Evolutionary conservation across 2,888 invertebrate species (phyloP), one percentile per base, ranked within the genome.

Genomic region (Chirona hameri): DNA sequence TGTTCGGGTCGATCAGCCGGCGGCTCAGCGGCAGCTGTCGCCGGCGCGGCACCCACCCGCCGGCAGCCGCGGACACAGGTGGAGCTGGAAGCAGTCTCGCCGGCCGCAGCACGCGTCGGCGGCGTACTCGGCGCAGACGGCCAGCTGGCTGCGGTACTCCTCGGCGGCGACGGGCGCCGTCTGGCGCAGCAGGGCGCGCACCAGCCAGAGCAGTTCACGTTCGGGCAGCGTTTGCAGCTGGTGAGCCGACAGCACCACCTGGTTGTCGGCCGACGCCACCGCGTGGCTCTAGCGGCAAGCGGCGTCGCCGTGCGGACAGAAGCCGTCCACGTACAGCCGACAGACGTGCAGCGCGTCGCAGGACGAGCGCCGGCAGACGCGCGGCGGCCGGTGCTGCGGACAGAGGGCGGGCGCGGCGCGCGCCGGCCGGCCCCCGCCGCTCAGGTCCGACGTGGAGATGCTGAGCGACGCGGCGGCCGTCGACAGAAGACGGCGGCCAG

Each of bases 201-300:
- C 60, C 80, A 65, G 82, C 60, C 81, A 83, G 82, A 55, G 83
- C 65, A 57, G 83, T 60, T 82, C 81, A 79, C 79, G 83, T 81
- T 72, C 81, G 60, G 81, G 81, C 69, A 82, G 83, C n/a, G 81
- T 72, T 60, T 72, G 82, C 82, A 79, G 79, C 79, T 57, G 83
- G 18, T 79, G 79, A 31, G 79, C 65, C 39, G 79, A 46, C 82
- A 83, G 82, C 80, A 79, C 84, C 39, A 55, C 81, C n/a, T 82
- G 82, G n/a, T 55, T 72, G 57, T 81, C 39, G 24, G 46, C 81
- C 3, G 57, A 48, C 18, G 18, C 18, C 72, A 72, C 72, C 72
- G 3, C 12, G 31, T 72, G 72, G 15, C 72, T 31, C 72, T 31
- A 72, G 31, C 31, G 72, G 72, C 72, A 72, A 15, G 15, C 72